Evolutionary conservation across 2,888 invertebrate genomes (phyloP), one percentile per base, ranked within the genome.

Genomic region (Myopa testacea): DNA sequence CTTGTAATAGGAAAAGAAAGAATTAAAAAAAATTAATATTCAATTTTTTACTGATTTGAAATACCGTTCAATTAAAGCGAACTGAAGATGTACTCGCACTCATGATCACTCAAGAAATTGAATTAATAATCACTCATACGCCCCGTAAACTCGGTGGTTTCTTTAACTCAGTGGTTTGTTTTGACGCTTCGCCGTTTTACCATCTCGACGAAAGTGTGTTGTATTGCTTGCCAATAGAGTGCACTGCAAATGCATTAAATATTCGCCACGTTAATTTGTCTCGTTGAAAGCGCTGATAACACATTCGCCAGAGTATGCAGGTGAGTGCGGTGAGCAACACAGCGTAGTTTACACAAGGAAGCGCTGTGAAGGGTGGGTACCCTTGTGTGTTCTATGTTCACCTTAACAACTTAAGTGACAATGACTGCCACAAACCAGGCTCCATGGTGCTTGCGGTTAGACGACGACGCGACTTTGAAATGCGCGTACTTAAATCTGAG

Each of bases 401-500:
- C 58, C 58, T 60, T 72, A 72, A 72, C 60, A 38, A 60, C 72
- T 72, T 72, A 72, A 72, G 72, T 72, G 72, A 60, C 72, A 72
- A 72, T 37, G 72, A 40, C 60, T 72, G 60, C 72, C 72, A 45
- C 72, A 72, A 60, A 72, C 40, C 71, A 38, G 72, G 60, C 72
- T 72, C n/a, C 16, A 12, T 55, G 3, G 55, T 16, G 55, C 55
- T 55, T 14, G 55, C 55, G 55, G 55, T 55, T 37, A n/a, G 63
- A 37, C 63, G 4, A 16, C n/a, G 69, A 40, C 69, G 69, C 69
- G 50, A 69, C 45, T 19, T 12, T 58, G 75, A 77, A 72, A 79
- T 76, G 26, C 26, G 26, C 26, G 80, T 79, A 83, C 81, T 83
- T 83, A 81, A 83, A 82, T 82, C 81, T 81, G 82, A 82, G 82